These are phyloP conservation scores for Philhelius pedissequus DNA, from an alignment of 2,888 invertebrate genomes.

Conservation along the genomic window DNA sequence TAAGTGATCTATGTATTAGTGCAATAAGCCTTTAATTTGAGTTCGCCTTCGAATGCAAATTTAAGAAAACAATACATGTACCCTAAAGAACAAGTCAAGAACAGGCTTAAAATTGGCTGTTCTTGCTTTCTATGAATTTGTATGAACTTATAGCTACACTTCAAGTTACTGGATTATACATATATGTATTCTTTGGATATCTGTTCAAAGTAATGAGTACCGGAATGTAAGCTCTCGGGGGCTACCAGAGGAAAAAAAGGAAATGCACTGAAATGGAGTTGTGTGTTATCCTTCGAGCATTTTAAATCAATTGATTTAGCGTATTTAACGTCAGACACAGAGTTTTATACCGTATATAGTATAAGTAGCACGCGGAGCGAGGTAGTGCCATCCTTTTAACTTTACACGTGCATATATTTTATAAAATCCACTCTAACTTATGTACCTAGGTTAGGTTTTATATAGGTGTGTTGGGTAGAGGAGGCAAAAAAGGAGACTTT, in stretches of 20 bases:
- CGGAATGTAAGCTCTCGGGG: slow-evolving; percentile 49
- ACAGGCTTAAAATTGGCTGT: background rate
- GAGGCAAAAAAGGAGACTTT: background rate
- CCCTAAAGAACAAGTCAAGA: background rate
- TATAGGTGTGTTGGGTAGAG: no score
- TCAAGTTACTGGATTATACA: background rate
- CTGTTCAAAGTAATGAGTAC: slow-evolving; percentile 53
- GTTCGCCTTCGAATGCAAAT: background rate
- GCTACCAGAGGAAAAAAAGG: slow-evolving; percentile 22
- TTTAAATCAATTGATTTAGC: slow-evolving; percentile 66
- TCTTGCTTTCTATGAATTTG: background rate
- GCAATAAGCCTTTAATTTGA: no score
- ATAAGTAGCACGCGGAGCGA: background rate
- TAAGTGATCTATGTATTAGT: no score
- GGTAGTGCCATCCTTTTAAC: slow-evolving; percentile 1
- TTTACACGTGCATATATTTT: background rate
- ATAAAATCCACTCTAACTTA: background rate
- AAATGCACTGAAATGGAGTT: slow-evolving; percentile 62
- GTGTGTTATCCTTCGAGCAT: slow-evolving; percentile 62
- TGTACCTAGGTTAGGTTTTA: no score
- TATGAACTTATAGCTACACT: background rate
- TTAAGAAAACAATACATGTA: background rate
- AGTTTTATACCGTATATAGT: background rate
- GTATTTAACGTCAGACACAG: slow-evolving; percentile 56
- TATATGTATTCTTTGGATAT: slow-evolving; percentile 1